Evolutionary conservation across 2,113 vertebrate species (phyloP).

Genomic region (Fregata magnificens): DNA sequence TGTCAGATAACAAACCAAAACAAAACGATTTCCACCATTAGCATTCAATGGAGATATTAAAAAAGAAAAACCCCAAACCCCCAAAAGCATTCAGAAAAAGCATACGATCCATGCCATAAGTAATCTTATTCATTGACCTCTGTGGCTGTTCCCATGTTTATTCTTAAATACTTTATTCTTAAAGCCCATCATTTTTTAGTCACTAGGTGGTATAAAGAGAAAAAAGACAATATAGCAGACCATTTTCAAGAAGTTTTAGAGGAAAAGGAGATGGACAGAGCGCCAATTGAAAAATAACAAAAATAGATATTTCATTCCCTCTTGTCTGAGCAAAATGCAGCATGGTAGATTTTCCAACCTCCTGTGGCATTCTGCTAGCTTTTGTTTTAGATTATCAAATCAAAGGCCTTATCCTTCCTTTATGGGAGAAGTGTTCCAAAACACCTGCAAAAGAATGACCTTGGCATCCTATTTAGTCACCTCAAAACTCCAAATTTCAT

Average conservation of each 20-base stretch:
- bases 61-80: not conserved
- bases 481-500: not conserved
- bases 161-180: not conserved
- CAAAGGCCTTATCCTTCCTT: not conserved
- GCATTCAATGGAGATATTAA: not conserved
- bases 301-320: not conserved
- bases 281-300: not conserved
- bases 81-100: not conserved
- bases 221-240: not conserved
- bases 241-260: not conserved
- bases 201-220: not conserved
- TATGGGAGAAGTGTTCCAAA: not conserved
- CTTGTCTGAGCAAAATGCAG: not conserved
- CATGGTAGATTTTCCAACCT: not conserved
- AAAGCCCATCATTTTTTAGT: not conserved
- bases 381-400: not conserved
- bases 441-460: not conserved
- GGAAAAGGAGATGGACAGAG: not conserved
- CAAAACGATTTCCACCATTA: not conserved
- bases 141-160: not conserved
- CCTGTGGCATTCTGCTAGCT: not conserved
- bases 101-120: too few species aligned
- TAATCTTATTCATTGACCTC: not conserved
- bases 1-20: not conserved
- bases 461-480: not conserved